Base-by-base conservation (phyloP, 2,113 vertebrate species). In the Micronycteris hirsuta region DNA sequence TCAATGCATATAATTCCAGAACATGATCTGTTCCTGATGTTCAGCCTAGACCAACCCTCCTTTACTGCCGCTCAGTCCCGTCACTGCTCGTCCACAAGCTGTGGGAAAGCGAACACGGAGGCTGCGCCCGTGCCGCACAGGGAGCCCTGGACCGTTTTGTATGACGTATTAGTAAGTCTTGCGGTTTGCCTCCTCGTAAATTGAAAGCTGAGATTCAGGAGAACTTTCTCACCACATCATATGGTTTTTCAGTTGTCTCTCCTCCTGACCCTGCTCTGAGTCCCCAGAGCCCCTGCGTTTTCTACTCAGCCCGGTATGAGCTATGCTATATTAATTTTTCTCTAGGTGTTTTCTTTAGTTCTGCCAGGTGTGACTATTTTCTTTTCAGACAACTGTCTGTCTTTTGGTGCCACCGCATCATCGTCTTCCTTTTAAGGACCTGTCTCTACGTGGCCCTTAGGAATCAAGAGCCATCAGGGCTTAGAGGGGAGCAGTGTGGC, bases 111-210 rank as follows among this genome's bases (percentile, higher is more conserved):
- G 15, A 43, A 26, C 43, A 65, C 24, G 3, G 13, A 24, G 77
- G 28, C 81, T 65, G 36, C 19, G 7, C 87, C 45, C 67, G 68
- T 26, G 85, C 74, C 8, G 2, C 41, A n/a, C 70, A 56, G 83
- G 71, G 38, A 78, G 47, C 0, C 47, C 24, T 36, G 58, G 63
- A 61, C 56, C 43, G 8, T 67, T 86, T 78, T 65, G 3, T 47
- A 38, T 61, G 76, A 77, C 52, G 87, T 70, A 24, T 68, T 65
- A 36, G 81, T 84, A 20, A 91, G 82, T 81, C 86, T 54, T 78
- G 71, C 71, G 43, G 80, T 95, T 96, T 91, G 58, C 41, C 89
- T 38, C 67, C 38, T 96, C 52, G 24, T 93, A 87, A 91, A 76
- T 93, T 47, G n/a, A n/a, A 86, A 31, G 86, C 65, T n/a, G n/a